Evolutionary conservation across 2,113 vertebrate genomes (phyloP), one percentile per base, ranked within the genome.

Genomic region (Acanthochromis polyacanthus): DNA sequence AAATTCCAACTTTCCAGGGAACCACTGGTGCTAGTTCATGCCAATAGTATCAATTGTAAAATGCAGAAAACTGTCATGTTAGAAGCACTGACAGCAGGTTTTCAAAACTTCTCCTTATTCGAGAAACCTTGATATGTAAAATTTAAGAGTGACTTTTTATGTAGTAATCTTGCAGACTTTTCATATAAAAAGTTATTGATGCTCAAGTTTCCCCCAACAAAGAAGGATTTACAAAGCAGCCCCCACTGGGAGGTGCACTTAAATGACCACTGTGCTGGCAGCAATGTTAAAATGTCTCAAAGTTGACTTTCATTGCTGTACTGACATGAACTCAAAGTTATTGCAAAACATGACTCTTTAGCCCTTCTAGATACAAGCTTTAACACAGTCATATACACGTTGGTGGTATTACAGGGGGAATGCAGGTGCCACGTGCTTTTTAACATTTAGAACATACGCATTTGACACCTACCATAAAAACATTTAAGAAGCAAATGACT

Each of bases 191-290:
- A 17, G 10, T 20, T 82, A 30, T 28, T 75, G 59, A 38, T 19
- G 40, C 12, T 60, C 19, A 58, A 46, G 25, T 82, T 71, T 62
- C 66, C 70, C 40, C 43, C 38, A 50, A 22, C 17, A 61, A 38
- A 68, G 23, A 67, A 61, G 15, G 6, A 25, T 17, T 55, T 78
- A 52, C 23, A 71, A 40, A 75, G 51, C 48, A 20, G 46, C 17
- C 45, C 50, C 53, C 52, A 55, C 36, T 71, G 50, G 58, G 48
- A 77, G 52, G 64, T 69, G 53, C 60, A 61, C 55, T 14, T 61
- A 36, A 59, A 61, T 30, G 17, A 56, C 40, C 8, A 8, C 15
- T 36, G 17, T 46, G 48, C 59, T 65, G 40, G 63, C 48, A 64
- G 17, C 19, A 70, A 22, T 28, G 55, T 50, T 63, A 28, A 23